Evolutionary conservation across 2,113 vertebrate genomes (phyloP).

Genomic region (Edolisoma coerulescens): DNA sequence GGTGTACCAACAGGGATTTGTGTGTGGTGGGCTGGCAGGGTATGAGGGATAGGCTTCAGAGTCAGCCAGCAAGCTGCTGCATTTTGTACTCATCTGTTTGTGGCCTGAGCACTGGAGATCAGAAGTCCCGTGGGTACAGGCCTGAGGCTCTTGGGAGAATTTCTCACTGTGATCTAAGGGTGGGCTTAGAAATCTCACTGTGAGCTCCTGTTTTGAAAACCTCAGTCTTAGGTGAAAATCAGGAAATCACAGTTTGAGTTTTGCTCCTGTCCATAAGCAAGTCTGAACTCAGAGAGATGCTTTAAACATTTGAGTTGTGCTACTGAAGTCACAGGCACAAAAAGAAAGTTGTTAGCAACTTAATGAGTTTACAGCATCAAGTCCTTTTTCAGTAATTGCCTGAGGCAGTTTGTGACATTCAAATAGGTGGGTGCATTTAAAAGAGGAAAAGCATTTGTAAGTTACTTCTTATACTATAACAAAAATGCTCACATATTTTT

Average conservation of each 20-base stretch:
- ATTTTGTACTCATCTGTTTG: neutral
- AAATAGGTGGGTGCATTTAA: neutral
- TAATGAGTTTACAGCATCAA: neutral
- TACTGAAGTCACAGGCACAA: neutral
- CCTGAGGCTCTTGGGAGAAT: neutral
- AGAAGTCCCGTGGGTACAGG: neutral
- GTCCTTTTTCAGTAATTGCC: neutral
- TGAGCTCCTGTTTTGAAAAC: neutral
- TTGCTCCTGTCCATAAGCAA: neutral
- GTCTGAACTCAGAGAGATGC: neutral
- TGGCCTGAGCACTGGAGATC: neutral
- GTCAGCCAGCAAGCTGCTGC: neutral
- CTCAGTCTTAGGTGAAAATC: neutral
- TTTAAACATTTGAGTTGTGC: neutral
- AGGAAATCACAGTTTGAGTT: neutral
- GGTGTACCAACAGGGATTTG: neutral
- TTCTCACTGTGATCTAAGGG: accelerated
- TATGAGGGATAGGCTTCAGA: too few relatives aligned
- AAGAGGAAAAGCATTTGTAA: neutral
- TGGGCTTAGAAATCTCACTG: neutral
- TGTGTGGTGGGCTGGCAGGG: neutral
- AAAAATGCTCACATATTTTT: neutral
- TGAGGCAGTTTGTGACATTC: neutral
- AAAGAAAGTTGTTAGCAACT: neutral
- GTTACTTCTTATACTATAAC: neutral